Evolutionary conservation across 1,140 invertebrate genomes (phyloP), one percentile per base, ranked within the genome.

Genomic region (Neodiprion fabricii): DNA sequence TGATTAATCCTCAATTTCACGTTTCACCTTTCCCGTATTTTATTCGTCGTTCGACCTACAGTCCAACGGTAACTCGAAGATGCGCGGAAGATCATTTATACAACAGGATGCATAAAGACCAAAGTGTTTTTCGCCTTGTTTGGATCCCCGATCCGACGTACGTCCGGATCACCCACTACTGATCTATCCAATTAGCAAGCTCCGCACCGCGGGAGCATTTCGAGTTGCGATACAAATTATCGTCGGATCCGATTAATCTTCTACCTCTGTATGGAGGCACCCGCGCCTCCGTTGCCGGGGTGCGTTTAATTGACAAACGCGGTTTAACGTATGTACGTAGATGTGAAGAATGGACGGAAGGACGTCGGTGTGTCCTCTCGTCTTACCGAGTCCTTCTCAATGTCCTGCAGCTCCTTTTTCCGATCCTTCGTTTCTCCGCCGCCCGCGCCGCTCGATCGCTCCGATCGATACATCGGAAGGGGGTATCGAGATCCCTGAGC

Each of bases 401-500:
- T 40, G 17, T 40, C 28, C 28, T 40, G 28, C 28, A 40, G 28
- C 9, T 61, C n/a, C 53, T 61, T 61, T 14, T 17, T 17, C n/a
- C 53, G 53, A 12, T 5, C n/a, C 53, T 61, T 17, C 53, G 53
- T 61, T 17, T 61, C 53, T 61, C 9, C n/a, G 11, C n/a, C n/a
- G 53, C 53, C 2, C 28, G 28, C 28, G 28, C 28, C 28, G 28
- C 28, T 40, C 28, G 28, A 40, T 40, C 28, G 28, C 5, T 66
- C 61, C 7, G 14, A n/a, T 14, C 14, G 61, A 21, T n/a, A 21
- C 1, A 66, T 66, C 61, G 61, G 21, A 21, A 14, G 61, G 7
- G 21, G 61, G 61, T 21, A 14, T 21, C 61, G 68, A 69, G 68
- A 69, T 69, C 11, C 7, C 11, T 14, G 21, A 78, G 77, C 75